phyloP scores from a whole-genome alignment of 2,113 vertebrate species.

The Isurus oxyrinchus region DNA sequence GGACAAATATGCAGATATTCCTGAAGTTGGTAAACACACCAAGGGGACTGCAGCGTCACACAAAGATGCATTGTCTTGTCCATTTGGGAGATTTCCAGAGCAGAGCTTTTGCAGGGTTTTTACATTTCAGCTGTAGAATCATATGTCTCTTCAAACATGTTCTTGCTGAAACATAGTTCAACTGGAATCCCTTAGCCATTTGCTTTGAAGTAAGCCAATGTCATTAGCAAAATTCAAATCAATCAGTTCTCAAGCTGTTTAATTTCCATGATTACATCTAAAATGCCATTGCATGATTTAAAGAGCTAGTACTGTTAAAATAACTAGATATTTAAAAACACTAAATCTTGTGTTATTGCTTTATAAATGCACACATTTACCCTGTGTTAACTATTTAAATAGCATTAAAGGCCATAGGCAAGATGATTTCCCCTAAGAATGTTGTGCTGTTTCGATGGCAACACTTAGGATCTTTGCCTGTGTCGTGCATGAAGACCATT shows the following conservation, averaged over 20 bases:
- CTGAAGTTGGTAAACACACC: not conserved
- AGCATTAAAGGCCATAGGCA: not conserved
- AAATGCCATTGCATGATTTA: not conserved
- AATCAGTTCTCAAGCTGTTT: not conserved
- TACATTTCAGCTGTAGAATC: not conserved
- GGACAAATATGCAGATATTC: not conserved
- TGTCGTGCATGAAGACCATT: not conserved
- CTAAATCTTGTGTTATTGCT: not conserved
- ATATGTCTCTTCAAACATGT: not conserved
- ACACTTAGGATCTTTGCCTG: not conserved
- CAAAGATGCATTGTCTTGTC: not conserved
- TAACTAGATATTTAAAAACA: not conserved
- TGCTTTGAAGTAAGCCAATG: not conserved
- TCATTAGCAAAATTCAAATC: slow-evolving; percentile 3
- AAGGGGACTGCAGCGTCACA: not conserved
- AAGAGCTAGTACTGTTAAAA: not conserved
- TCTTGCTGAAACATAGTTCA: not conserved
- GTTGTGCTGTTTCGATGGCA: not conserved
- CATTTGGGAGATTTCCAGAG: not conserved
- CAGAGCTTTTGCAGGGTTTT: not conserved
- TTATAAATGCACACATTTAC: not conserved
- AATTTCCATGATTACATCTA: not conserved
- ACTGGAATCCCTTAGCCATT: not conserved
- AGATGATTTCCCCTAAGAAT: not conserved
- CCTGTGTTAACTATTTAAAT: not conserved